These are phyloP conservation scores for Steinernema scapterisci DNA, from an alignment of 2,888 invertebrate species.

Conservation along the genomic window DNA sequence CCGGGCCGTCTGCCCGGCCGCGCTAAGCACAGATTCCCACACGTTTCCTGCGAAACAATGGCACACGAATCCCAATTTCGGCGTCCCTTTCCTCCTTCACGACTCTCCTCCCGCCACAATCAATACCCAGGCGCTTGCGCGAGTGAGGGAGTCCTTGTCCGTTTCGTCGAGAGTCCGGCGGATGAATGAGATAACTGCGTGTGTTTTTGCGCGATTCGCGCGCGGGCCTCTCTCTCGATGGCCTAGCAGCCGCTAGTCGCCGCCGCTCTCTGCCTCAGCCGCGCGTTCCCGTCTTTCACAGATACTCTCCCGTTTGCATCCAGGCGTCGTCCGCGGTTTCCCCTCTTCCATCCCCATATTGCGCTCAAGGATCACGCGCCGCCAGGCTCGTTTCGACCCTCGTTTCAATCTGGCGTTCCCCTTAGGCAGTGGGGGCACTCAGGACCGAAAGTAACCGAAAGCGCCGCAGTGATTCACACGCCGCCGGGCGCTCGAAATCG, in stretches of 20 bases:
- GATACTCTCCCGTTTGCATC: background rate
- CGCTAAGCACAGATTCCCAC: no score
- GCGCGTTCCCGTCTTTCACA: background rate
- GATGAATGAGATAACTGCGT: constrained; percentile 24
- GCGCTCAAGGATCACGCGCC: background rate
- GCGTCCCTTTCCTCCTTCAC: background rate
- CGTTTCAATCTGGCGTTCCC: no score
- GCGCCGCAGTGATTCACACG: constrained; percentile 11
- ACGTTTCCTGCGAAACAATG: no score
- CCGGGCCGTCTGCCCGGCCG: no score
- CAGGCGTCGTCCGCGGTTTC: background rate
- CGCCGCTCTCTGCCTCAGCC: background rate
- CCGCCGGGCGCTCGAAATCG: constrained; percentile 1
- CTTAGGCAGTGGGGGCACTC: no score
- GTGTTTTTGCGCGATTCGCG: constrained; percentile 26
- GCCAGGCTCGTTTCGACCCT: background rate
- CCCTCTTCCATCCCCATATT: background rate
- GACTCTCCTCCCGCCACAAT: background rate
- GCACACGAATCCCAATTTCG: background rate
- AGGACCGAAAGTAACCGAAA: no score
- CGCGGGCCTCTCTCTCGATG: no score
- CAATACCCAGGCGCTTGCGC: background rate
- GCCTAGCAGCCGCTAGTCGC: no score
- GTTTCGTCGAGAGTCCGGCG: background rate
- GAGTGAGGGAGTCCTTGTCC: background rate